Conservation (phyloP, 30 jellyfish, hydroid and myxozoan species). For the Cassiopea andromeda region DNA sequence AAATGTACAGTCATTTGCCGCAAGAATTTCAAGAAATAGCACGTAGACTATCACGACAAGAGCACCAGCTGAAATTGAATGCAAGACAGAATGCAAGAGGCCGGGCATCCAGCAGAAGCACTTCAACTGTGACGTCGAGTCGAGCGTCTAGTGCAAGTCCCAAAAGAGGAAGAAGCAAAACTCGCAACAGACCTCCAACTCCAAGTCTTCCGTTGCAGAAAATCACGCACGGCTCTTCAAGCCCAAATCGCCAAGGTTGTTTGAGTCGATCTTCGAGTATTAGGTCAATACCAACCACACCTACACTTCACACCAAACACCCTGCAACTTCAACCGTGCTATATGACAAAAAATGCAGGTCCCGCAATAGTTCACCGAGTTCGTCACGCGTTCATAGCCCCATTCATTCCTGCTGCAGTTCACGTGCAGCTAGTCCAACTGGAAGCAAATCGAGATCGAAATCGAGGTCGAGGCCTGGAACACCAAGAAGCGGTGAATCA, state of each 20-base stretch:
- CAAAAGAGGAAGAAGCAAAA: constrained; percentile 78
- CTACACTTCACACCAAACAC: constrained; percentile 87
- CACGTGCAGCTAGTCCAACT: constrained; percentile 73
- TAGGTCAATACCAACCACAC: constrained; percentile 97
- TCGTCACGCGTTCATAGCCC: constrained; percentile 84
- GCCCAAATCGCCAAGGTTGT: constrained; percentile 80
- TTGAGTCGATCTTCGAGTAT: constrained; percentile 96
- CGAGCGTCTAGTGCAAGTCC: constrained; percentile 96
- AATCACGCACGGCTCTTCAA: constrained; percentile 51
- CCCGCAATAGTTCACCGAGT: constrained; percentile 71
- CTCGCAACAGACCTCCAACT: constrained; percentile 70
- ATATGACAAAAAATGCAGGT: constrained; percentile 62
- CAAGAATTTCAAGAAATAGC: constrained; percentile 99
- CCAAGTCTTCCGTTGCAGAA: constrained; percentile 58
- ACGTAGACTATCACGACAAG: constrained; percentile 95
- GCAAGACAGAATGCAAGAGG: constrained; percentile 65
- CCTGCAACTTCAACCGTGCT: constrained; percentile 86
- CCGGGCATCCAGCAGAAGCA: constrained; percentile 76
- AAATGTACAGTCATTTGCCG: constrained; percentile 95
- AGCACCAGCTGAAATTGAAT: constrained; percentile 74
- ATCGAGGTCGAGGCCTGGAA: constrained; percentile 82
- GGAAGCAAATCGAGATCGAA: constrained; percentile 72
- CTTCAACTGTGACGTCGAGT: constrained; percentile 88
- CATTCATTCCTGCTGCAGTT: constrained; percentile 39
- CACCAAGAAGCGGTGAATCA: constrained; percentile 74